phyloP scores from a whole-genome alignment of 2,113 vertebrate species.

The Embiotoca jacksoni region DNA sequence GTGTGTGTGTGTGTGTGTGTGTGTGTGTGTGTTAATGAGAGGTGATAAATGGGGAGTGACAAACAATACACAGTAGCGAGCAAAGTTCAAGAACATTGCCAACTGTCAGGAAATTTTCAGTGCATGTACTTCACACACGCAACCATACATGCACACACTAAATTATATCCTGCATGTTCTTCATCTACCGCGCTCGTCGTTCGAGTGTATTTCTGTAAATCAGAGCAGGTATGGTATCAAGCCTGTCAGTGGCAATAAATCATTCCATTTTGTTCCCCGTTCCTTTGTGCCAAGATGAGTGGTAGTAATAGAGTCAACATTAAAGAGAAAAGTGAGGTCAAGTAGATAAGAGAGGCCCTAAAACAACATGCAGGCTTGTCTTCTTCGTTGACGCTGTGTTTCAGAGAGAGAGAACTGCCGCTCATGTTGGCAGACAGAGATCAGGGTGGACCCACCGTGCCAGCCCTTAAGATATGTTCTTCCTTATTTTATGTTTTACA shows the following conservation, averaged over 20 bases:
- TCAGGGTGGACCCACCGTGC: conserved; percentile 3
- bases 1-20: conserved; percentile 26
- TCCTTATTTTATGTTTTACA: conserved; percentile 21
- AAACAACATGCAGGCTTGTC: background rate
- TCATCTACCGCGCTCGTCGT: conserved; percentile 6
- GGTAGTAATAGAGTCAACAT: background rate
- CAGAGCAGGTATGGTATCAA: conserved; percentile 10
- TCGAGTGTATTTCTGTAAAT: conserved; percentile 33
- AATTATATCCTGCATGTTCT: conserved; percentile 26
- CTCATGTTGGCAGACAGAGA: background rate
- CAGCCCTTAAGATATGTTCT: conserved; percentile 1
- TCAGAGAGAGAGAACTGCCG: background rate
- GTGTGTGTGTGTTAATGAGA: conserved; percentile 43
- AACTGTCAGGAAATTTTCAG: conserved; percentile 48
- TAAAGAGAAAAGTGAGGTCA: conserved; percentile 9
- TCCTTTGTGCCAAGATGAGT: conserved; percentile 8
- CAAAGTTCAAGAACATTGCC: conserved; percentile 56
- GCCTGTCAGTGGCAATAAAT: background rate
- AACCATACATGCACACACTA: background rate
- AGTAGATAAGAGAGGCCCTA: background rate
- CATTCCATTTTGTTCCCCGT: background rate
- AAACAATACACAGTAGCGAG: conserved; percentile 30
- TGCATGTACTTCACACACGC: background rate
- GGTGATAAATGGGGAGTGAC: conserved; percentile 64
- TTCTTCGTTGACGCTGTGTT: background rate